Conservation (phyloP, 2,797 vertebrate species). For the Paramormyrops hopkinsi region DNA sequence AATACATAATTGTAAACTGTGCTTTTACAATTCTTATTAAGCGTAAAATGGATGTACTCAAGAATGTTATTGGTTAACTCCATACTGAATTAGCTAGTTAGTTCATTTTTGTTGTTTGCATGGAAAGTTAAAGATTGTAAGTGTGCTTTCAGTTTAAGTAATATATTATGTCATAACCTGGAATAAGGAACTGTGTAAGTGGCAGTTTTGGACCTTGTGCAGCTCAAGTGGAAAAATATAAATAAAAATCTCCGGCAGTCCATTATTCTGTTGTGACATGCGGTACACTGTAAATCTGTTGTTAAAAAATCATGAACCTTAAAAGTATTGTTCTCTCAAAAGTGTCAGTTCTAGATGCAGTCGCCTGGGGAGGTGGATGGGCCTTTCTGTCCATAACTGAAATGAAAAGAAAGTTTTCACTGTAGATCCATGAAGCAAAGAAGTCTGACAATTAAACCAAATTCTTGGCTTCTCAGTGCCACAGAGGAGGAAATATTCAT, state of each 20-base stretch:
- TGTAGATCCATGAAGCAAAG: background rate
- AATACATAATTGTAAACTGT: background rate
- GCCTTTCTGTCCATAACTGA: background rate
- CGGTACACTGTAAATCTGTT: background rate
- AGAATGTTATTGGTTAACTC: background rate
- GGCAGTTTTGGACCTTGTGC: background rate
- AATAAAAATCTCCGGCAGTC: constrained; percentile 10
- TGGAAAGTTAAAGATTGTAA: background rate
- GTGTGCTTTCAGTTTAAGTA: background rate
- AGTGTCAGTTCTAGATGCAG: background rate
- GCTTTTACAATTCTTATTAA: background rate
- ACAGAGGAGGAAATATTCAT: background rate
- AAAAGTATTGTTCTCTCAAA: background rate
- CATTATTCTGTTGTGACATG: constrained; percentile 8
- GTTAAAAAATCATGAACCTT: background rate
- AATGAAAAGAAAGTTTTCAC: background rate
- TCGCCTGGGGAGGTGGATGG: background rate
- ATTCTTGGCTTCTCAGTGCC: background rate
- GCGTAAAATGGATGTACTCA: background rate
- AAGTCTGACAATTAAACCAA: background rate
- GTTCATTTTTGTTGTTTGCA: background rate
- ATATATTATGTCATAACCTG: background rate
- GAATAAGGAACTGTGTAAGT: background rate
- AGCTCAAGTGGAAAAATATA: background rate
- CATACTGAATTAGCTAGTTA: background rate